Evolutionary conservation across 2,888 invertebrate genomes (phyloP), one percentile per base, ranked within the genome.

Genomic region (Hypena proboscidalis): DNA sequence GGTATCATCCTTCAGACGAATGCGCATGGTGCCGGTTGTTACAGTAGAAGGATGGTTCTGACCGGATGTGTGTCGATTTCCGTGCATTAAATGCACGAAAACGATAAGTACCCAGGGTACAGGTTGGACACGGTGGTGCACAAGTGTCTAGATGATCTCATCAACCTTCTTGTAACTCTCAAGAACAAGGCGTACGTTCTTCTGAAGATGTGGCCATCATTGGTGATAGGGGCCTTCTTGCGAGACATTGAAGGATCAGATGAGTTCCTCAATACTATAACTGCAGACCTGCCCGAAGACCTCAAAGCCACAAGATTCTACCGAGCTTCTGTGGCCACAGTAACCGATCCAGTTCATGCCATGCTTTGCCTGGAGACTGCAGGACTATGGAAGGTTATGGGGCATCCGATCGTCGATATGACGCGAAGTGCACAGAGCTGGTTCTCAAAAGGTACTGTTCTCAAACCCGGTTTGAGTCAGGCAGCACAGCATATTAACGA

Each of bases 331-430:
- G 10, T 10, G 10, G 3, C 1, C 3, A 7, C 13, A 1, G 21
- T 32, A 6, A 21, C 13, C 3, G 15, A 13, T 6, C 21, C 32
- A 1, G 11, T 11, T 3, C 21, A 32, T 6, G 32, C 32, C 1
- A 32, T 32, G 32, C 1, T 32, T 2, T 10, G n/a, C 4, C 13
- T 32, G 21, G 21, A 32, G 4, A n/a, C 21, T 1, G 32, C 32
- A 0, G 32, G 32, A 6, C 9, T 32, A 13, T 32, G 32, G 32
- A 22, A 32, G 6, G 13, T 13, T 13, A 21, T 32, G 21, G 32
- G 32, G 0, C 32, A 32, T 9, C 32, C 32, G 6, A 25, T 15
- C 5, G 2, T 23, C n/a, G n/a, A n/a, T n/a, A n/a, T n/a, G n/a
- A n/a, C n/a, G n/a, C n/a, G n/a, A n/a, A n/a, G n/a, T n/a, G n/a